phyloP scores from a whole-genome alignment of 2,113 vertebrate genomes.

The Tachuris rubrigastra region DNA sequence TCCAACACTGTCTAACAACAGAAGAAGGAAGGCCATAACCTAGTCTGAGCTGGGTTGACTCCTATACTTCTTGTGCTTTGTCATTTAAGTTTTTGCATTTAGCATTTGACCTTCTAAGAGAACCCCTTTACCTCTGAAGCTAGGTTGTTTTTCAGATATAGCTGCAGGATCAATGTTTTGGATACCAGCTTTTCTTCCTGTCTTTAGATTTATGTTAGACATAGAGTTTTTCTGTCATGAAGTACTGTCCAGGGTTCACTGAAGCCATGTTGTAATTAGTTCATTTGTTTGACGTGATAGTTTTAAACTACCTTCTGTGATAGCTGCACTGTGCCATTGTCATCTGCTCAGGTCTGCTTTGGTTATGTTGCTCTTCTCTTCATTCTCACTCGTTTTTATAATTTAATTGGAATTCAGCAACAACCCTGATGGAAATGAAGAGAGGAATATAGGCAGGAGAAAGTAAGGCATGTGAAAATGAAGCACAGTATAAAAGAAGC shows the following conservation, averaged over 20 bases:
- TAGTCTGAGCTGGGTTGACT: background rate
- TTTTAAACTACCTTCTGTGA: background rate
- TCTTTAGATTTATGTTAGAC: background rate
- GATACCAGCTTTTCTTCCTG: conserved; percentile 1
- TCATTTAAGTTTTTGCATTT: background rate
- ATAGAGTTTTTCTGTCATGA: background rate
- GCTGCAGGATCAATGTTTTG: background rate
- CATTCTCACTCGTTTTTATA: conserved; percentile 10
- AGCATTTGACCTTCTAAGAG: background rate
- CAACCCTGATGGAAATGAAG: background rate
- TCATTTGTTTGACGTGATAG: background rate
- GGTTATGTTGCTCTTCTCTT: conserved; percentile 11
- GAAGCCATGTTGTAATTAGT: conserved; percentile 20
- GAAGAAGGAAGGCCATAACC: background rate
- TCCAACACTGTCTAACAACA: background rate
- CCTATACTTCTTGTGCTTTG: background rate
- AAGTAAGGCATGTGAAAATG: conserved; percentile 8
- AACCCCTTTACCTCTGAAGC: background rate
- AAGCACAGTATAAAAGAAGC: background rate
- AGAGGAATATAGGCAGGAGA: background rate
- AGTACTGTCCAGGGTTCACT: background rate
- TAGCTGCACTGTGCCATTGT: background rate
- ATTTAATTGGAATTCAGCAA: conserved; percentile 55
- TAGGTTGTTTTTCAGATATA: background rate
- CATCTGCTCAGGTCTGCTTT: conserved; percentile 3